These are phyloP conservation scores for Colletes latitarsis DNA, from an alignment of 1,140 invertebrate species.

Conservation along the genomic window DNA sequence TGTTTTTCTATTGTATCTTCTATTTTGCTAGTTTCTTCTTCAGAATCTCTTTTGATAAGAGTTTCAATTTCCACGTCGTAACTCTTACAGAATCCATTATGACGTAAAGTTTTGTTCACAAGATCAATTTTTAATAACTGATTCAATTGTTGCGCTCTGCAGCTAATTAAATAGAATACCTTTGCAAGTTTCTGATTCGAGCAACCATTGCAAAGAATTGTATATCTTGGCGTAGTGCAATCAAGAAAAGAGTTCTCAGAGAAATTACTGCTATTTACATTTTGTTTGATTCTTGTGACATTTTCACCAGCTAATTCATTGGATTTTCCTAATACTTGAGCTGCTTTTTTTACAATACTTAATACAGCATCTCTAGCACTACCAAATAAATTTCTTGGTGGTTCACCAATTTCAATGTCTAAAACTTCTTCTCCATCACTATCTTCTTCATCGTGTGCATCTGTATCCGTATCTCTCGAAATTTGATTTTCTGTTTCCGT, in stretches of 20 bases:
- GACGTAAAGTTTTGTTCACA: constrained; percentile 82
- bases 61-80: constrained; percentile 84
- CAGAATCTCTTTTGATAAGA: constrained; percentile 53
- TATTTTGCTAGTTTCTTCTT: constrained; percentile 74
- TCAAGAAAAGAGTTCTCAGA: constrained; percentile 67
- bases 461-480: constrained; percentile 79
- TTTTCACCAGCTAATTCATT: constrained; percentile 82
- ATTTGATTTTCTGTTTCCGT: constrained; percentile 85
- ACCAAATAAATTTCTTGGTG: constrained; percentile 88
- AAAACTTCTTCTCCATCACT: constrained; percentile 81
- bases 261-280: constrained; percentile 56
- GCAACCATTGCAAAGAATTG: constrained; percentile 87
- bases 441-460: constrained; percentile 85
- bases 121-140: constrained; percentile 82
- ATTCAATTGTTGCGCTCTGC: constrained; percentile 82
- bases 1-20: neutral
- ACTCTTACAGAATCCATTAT: constrained; percentile 71
- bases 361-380: constrained; percentile 92
- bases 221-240: constrained; percentile 85
- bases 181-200: constrained; percentile 84
- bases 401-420: constrained; percentile 77
- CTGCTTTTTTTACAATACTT: constrained; percentile 93
- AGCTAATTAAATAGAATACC: constrained; percentile 86
- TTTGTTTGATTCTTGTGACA: constrained; percentile 80
- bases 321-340: constrained; percentile 89